Percentiles rank a stretch among this genome's conserved stretches.
Conservation (phyloP, 2,888 invertebrate species). For the Xestia ashworthii region DNA sequence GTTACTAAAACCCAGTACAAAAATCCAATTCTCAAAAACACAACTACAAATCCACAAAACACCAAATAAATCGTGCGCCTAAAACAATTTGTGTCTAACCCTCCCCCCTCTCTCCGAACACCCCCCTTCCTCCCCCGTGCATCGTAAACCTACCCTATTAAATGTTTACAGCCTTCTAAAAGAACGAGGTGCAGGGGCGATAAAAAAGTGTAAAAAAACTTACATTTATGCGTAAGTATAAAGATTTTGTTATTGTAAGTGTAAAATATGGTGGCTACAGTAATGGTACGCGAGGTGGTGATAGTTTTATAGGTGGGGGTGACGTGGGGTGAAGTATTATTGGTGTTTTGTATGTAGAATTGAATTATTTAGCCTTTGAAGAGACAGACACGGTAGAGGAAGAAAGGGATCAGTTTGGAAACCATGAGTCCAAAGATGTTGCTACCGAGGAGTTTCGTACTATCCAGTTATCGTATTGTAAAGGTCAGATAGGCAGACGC, state of each 20-base stretch:
- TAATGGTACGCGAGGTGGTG: slow-evolving; percentile 20
- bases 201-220: slow-evolving; percentile 68
- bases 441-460: neutral
- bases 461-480: neutral
- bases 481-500: neutral
- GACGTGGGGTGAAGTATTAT: neutral
- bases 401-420: neutral
- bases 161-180: slow-evolving; percentile 84
- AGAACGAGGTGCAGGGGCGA: slow-evolving; percentile 71
- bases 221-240: slow-evolving; percentile 57
- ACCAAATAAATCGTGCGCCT: slow-evolving; percentile 63
- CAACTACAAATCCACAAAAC: slow-evolving; percentile 53
- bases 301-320: slow-evolving; percentile 43
- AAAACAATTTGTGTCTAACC: slow-evolving; percentile 70
- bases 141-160: slow-evolving; percentile 85
- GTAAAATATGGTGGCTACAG: slow-evolving; percentile 54
- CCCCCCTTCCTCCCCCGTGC: slow-evolving; percentile 61
- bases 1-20: neutral
- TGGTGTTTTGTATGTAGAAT: slow-evolving; percentile 2
- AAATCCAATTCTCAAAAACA: slow-evolving; percentile 28
- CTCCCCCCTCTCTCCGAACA: slow-evolving; percentile 45
- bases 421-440: neutral
- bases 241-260: slow-evolving; percentile 62
- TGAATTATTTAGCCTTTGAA: neutral
- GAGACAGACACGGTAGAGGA: neutral